These are phyloP conservation scores for Platysternon megacephalum DNA, from an alignment of 2,113 vertebrate genomes.

Conservation along the genomic window DNA sequence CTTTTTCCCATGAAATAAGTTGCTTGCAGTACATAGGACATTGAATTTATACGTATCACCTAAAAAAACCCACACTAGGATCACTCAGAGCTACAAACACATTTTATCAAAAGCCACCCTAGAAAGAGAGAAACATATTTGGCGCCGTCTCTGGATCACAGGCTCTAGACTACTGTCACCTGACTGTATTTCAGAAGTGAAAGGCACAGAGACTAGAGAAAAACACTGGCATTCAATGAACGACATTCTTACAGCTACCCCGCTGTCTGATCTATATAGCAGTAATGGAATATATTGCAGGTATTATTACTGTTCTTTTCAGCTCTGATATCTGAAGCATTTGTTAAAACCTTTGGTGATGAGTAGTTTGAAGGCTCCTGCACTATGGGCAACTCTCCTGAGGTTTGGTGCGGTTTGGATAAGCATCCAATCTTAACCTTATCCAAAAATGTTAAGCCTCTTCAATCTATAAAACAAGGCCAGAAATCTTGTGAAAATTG, in stretches of 20 bases:
- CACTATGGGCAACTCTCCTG: neutral
- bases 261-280: conserved; percentile 41
- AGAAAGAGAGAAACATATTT: neutral
- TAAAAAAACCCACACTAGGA: neutral
- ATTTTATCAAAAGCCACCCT: neutral
- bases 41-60: neutral
- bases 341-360: neutral
- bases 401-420: neutral
- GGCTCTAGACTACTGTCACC: neutral
- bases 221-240: conserved; percentile 21
- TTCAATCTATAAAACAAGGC: neutral
- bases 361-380: neutral
- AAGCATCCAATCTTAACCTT: neutral
- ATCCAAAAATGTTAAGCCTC: neutral
- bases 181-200: conserved; percentile 13
- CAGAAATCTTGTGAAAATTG: neutral
- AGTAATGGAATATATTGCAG: neutral
- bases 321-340: neutral
- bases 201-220: neutral
- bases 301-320: neutral
- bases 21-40: neutral
- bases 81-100: neutral
- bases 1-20: neutral
- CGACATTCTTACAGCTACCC: conserved; percentile 42
- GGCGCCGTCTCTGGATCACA: neutral